Base-by-base conservation (phyloP, 2,113 vertebrate genomes). In the Kryptolebias marmoratus region DNA sequence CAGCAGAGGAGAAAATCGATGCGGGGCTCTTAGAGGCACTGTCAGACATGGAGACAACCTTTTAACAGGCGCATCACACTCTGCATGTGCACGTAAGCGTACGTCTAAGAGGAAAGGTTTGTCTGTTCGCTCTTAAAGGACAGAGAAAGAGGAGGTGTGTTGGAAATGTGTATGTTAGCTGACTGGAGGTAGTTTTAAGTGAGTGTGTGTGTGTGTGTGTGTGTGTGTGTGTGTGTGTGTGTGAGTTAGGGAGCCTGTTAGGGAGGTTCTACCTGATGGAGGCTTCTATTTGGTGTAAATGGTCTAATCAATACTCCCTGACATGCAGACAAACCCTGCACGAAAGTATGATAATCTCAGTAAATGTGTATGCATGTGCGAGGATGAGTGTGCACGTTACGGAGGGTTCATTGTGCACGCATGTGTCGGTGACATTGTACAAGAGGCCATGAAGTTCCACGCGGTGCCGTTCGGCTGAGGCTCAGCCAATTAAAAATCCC, bases 401-500 rank as follows among this genome's bases (percentile, higher is more conserved):
- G 62, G 5, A 27, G 68, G 28, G 68, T 47, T 66, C 56, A 3
- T 66, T 76, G 70, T 65, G 78, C 36, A 61, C 49, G 71, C 77
- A 71, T 73, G 84, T 83, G 82, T 80, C 75, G 53, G 83, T 84
- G 88, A 88, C 87, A 87, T 89, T 92, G 89, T 89, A 83, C 69
- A 64, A 73, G 71, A 62, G 77, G 82, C 72, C 68, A 73, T 80
- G 82, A 84, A 80, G 91, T 90, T 90, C 83, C 84, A 79, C 71
- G 61, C 70, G 48, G 79, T 62, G 54, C 71, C 47, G 77, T 85
- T 72, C 78, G 85, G 73, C 78, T 71, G 68, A 83, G 64, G 77
- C 85, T 91, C 88, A 92, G 87, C 88, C 91, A 93, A 94, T 94
- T 93, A 93, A 92, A 94, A 94, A 94, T 91, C 90, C 93, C 87